A percentile compares a stretch with the other conserved stretches of the same genome.
These are phyloP conservation scores for Mixornis gularis DNA, from an alignment of 2,113 vertebrate species.

Conservation along the genomic window DNA sequence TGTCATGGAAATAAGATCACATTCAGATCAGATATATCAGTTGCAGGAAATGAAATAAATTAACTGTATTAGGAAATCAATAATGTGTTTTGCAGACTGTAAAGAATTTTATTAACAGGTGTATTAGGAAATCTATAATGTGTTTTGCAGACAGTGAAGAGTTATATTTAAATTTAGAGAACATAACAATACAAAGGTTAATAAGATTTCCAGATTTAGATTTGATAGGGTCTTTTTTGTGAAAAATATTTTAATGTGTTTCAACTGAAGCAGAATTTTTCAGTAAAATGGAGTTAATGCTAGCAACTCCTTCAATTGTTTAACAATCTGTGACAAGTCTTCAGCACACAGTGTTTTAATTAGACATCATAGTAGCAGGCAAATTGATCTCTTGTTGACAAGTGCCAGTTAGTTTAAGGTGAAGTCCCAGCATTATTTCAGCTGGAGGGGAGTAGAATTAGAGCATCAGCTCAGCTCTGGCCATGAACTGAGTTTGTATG, in stretches of 20 bases:
- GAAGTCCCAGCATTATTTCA: background rate
- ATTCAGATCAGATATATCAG: background rate
- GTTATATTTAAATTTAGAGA: background rate
- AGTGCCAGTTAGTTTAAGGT: background rate
- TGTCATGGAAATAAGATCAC: background rate
- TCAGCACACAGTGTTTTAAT: background rate
- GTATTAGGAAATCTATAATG: background rate
- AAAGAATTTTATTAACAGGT: background rate
- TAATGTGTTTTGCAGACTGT: background rate
- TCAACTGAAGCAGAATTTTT: background rate
- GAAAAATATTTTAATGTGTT: background rate
- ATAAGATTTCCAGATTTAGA: background rate
- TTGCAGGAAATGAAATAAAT: background rate
- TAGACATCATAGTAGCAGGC: background rate
- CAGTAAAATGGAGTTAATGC: conserved; percentile 1
- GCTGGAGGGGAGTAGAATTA: background rate
- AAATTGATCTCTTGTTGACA: conserved; percentile 16
- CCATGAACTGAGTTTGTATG: background rate
- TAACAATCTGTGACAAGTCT: conserved; percentile 19
- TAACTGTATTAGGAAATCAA: background rate
- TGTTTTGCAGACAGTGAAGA: background rate
- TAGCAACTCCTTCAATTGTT: conserved; percentile 1
- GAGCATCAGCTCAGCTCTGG: background rate
- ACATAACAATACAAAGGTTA: background rate
- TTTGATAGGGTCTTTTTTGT: background rate